Evolutionary conservation across 1,140 invertebrate species (phyloP).

Genomic region (Achatina immaculata): DNA sequence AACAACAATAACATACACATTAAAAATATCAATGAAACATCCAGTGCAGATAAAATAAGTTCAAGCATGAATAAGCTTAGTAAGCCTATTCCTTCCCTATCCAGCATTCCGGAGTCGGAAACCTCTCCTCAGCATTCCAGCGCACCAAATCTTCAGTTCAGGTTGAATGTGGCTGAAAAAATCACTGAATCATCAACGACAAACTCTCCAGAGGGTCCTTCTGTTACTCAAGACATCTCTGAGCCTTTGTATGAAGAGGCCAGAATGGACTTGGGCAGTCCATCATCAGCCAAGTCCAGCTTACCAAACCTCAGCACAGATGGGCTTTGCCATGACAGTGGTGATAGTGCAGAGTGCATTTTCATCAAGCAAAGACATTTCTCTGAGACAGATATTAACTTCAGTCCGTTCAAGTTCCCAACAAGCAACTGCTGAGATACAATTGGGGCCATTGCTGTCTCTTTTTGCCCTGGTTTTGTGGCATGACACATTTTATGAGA

Average conservation of each 20-base stretch:
- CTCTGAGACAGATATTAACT: neutral
- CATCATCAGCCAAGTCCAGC: slow-evolving; percentile 15
- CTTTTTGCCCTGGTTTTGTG: too few species aligned
- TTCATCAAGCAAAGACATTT: neutral
- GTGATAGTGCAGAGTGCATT: neutral
- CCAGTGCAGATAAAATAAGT: neutral
- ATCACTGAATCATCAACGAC: too few species aligned
- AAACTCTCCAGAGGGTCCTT: neutral
- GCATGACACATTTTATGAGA: too few species aligned
- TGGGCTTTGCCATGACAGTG: neutral
- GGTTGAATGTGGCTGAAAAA: neutral
- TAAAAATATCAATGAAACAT: neutral
- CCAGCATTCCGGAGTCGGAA: neutral
- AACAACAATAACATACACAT: slow-evolving; percentile 47
- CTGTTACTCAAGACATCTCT: neutral
- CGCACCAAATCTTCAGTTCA: slow-evolving; percentile 44
- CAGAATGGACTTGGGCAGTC: too few species aligned
- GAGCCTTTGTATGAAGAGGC: neutral
- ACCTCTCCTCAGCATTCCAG: slow-evolving; percentile 35
- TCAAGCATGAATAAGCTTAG: slow-evolving; percentile 1
- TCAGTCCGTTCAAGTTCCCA: neutral
- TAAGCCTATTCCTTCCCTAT: slow-evolving; percentile 9
- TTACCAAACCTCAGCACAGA: slow-evolving; percentile 28
- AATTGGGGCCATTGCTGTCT: too few species aligned
- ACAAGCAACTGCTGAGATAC: neutral